These are phyloP conservation scores for Acanthosepion lycidas DNA, from an alignment of 2,888 invertebrate species.

Conservation along the genomic window DNA sequence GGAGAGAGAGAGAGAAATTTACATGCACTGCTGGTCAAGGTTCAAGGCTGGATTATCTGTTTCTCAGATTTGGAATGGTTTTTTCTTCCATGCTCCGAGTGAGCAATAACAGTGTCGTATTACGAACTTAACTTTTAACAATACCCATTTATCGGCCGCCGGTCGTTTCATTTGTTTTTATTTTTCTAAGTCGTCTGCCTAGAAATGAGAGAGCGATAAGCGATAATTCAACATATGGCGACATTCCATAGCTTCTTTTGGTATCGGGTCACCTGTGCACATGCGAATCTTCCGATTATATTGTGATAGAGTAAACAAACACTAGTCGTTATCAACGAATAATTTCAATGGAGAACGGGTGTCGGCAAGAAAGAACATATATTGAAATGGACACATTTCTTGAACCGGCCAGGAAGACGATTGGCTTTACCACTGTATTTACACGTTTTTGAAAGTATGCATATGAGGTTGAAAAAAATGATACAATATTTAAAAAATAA, in stretches of 20 bases:
- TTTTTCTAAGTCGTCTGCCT: neutral
- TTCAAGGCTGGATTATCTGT: constrained; percentile 11
- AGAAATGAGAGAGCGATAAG: neutral
- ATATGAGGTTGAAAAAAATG: no score
- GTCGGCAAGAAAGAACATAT: neutral
- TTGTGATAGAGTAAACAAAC: neutral
- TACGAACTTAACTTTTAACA: neutral
- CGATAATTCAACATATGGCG: constrained; percentile 33
- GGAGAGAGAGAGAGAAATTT: neutral
- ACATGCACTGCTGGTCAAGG: neutral
- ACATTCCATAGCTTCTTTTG: neutral
- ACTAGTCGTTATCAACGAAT: neutral
- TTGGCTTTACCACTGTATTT: neutral
- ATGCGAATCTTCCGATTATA: constrained; percentile 8
- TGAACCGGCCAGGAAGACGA: neutral
- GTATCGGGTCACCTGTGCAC: neutral
- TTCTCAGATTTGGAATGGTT: neutral
- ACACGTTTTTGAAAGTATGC: neutral
- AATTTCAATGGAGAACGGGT: neutral
- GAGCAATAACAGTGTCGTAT: constrained; percentile 20
- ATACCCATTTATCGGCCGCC: neutral
- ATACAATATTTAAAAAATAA: no score
- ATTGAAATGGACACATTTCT: neutral
- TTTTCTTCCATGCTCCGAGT: neutral
- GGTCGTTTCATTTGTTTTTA: neutral